A percentile compares a stretch with the other conserved stretches of the same genome.
Conservation (phyloP, 2,797 vertebrate genomes). For the Prunella strophiata region DNA sequence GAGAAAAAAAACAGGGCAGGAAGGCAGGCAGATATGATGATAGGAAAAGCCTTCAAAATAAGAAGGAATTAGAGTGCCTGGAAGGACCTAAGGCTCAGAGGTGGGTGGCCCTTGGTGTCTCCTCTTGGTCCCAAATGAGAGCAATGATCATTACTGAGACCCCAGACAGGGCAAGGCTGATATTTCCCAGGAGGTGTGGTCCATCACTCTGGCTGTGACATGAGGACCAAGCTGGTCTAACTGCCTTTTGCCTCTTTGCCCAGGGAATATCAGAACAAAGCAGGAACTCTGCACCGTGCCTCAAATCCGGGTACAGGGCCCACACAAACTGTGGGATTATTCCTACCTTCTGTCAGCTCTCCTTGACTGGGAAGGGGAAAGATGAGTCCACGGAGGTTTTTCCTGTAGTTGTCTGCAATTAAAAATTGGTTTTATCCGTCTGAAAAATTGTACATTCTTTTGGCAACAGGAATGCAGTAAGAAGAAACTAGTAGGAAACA, state of each 20-base stretch:
- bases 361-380: not conserved
- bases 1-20: not conserved
- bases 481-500: not conserved
- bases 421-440: not conserved
- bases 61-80: not conserved
- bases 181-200: not conserved
- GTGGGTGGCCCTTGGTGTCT: not conserved
- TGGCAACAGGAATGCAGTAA: not conserved
- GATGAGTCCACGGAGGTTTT: not conserved
- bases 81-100: not conserved
- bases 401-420: not conserved
- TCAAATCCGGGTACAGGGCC: not conserved
- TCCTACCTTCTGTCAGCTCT: not conserved
- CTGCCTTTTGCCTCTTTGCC: not conserved
- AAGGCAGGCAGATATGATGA: not conserved
- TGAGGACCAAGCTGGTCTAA: not conserved
- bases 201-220: not conserved
- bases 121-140: not conserved
- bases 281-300: fast-evolving
- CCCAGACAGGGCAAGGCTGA: not conserved
- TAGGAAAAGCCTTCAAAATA: not conserved
- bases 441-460: not conserved
- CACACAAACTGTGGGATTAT: not conserved
- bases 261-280: not conserved
- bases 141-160: fast-evolving